phyloP scores from a whole-genome alignment of 2,797 vertebrate species.

The Calcarius lapponicus region DNA sequence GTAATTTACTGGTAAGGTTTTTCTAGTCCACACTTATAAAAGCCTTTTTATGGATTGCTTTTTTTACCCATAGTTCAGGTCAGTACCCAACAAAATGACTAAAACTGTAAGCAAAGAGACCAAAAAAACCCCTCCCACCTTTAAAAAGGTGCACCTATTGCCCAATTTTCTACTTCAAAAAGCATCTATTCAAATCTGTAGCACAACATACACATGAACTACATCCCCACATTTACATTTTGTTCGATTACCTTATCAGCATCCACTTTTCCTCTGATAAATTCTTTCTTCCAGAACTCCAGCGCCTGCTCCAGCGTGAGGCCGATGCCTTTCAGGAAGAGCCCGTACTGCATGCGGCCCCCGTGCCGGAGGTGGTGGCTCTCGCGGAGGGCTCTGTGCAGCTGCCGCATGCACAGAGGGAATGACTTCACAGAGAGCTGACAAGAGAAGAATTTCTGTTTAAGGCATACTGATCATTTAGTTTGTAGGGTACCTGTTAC shows the following conservation, averaged over 20 bases:
- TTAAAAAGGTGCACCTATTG: not conserved
- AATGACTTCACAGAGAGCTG: slow-evolving; percentile 92
- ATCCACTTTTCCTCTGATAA: slow-evolving; percentile 92
- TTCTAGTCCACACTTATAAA: not conserved
- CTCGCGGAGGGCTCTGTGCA: slow-evolving; percentile 89
- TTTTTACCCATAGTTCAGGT: not conserved
- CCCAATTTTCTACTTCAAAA: not conserved
- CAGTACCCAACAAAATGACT: not conserved
- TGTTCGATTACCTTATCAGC: slow-evolving; percentile 87
- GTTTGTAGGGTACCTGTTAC: not conserved
- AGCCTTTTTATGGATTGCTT: not conserved
- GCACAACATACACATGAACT: not conserved
- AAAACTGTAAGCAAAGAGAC: not conserved
- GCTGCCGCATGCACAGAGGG: slow-evolving; percentile 93
- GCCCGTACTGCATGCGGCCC: slow-evolving; percentile 96
- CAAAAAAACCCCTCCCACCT: rapidly evolving
- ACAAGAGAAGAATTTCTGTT: not conserved
- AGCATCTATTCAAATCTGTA: not conserved
- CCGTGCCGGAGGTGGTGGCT: slow-evolving; percentile 95
- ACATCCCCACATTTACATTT: not conserved
- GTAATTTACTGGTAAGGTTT: not conserved
- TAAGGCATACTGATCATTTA: not conserved
- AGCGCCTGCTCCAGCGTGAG: slow-evolving; percentile 93
- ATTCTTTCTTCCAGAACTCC: slow-evolving; percentile 97
- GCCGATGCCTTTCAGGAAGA: slow-evolving; percentile 96